phyloP scores from a whole-genome alignment of 2,113 vertebrate species.

The Okapia johnstoni region DNA sequence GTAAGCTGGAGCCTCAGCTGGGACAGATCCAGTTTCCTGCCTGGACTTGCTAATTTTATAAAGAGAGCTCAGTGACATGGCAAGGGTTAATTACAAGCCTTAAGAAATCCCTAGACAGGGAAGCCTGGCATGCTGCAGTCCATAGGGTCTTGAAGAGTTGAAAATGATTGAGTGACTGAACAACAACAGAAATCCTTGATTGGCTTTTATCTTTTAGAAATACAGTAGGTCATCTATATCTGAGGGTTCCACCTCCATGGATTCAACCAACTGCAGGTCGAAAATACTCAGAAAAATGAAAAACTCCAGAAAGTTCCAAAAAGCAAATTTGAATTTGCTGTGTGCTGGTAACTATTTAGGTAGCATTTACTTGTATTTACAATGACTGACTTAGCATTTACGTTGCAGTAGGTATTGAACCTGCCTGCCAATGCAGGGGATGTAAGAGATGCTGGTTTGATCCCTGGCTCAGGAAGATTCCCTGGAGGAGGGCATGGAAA shows the following conservation, averaged over 20 bases:
- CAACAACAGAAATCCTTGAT: neutral
- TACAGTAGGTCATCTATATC: neutral
- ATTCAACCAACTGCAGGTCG: neutral
- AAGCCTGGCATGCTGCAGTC: neutral
- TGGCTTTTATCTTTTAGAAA: conserved; percentile 20
- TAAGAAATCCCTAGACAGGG: neutral
- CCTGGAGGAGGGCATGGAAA: neutral
- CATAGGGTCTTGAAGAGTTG: fast-evolving
- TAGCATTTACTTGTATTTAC: neutral
- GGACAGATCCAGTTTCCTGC: neutral
- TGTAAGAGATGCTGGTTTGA: neutral
- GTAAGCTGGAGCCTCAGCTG: neutral
- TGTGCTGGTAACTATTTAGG: neutral
- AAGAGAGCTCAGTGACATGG: neutral
- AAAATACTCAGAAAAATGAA: neutral
- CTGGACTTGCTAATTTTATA: neutral
- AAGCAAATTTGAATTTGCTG: neutral
- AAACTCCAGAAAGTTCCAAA: neutral
- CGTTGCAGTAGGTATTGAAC: neutral
- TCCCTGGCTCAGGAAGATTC: neutral
- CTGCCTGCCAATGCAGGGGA: neutral
- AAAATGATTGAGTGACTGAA: neutral
- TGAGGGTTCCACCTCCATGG: neutral
- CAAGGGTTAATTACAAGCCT: conserved; percentile 9
- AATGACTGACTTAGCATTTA: neutral